Base-by-base conservation (phyloP, 1,140 invertebrate genomes). In the Centruroides vittatus region DNA sequence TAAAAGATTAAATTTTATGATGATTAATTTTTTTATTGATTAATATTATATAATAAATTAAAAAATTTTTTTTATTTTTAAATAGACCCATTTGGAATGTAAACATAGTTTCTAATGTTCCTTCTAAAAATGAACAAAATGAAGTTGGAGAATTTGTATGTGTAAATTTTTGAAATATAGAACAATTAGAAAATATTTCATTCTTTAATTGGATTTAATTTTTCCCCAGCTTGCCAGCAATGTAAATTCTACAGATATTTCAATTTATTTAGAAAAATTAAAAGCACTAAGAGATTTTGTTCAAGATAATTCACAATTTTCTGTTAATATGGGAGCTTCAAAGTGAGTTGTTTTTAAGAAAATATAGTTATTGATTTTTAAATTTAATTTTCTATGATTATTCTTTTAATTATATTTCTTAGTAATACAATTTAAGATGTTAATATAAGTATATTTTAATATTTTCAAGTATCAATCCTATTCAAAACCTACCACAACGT, bases 211-310 rank as follows among this genome's bases (percentile, higher is more conserved):
- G 23, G 23, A 23, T 23, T 23, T 23, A 23, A 23, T 60, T 56
- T 48, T 61, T 62, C 7, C n/a, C 60, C 35, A 58, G 51, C 53
- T 68, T 12, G 5, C 71, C 8, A 82, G 78, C 59, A 77, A 76
- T 35, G 70, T 85, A 47, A 71, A 75, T 11, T 71, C 75, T 47
- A 76, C 78, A 47, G 80, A 84, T 63, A 74, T 85, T 59, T 73
- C 76, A 10, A 75, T 77, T 70, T 79, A 83, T 49, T 71, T 84
- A 35, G 76, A 79, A 47, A 79, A 84, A 67, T 70, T 86, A 5
- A 74, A 78, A 59, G 79, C 82, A 13, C 69, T 86, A 3, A 78
- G 77, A 66, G 76, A 78, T 36, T 86, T 86, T 70, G 70, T 86
- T 1, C 78, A 82, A 52, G 79, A 77, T 70, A 85, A 85, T 61